phyloP scores from a whole-genome alignment of 2,797 vertebrate genomes.

The Malacoraja senta region DNA sequence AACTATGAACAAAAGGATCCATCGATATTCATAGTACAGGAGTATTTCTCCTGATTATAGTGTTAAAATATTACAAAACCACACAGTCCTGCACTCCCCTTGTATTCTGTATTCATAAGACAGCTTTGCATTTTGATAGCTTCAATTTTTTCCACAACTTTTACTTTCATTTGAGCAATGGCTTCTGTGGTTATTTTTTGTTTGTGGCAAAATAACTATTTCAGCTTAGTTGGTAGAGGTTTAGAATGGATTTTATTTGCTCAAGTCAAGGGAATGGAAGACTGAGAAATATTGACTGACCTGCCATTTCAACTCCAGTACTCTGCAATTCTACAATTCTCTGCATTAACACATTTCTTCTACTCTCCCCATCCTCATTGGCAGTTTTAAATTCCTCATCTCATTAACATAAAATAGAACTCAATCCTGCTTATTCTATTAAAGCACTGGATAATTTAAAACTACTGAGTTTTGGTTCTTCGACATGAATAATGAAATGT shows the following conservation, averaged over 20 bases:
- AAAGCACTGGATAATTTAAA: not conserved
- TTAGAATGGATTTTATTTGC: no score
- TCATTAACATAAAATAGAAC: not conserved
- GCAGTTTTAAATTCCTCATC: not conserved
- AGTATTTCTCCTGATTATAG: not conserved
- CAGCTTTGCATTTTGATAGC: not conserved
- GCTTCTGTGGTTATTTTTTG: not conserved
- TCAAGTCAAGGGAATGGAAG: not conserved
- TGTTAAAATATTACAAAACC: not conserved
- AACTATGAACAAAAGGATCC: not conserved
- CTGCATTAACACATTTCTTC: not conserved
- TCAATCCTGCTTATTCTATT: not conserved
- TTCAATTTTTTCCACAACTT: not conserved
- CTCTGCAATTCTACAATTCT: not conserved
- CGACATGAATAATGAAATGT: not conserved
- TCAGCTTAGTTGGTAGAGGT: not conserved
- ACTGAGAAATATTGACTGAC: not conserved
- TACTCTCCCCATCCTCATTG: not conserved
- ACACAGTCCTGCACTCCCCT: no score
- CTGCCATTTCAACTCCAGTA: no score
- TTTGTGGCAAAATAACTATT: not conserved
- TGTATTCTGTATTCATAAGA: no score
- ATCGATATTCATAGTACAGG: not conserved
- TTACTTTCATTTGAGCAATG: no score
- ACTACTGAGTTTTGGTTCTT: no score